Base-by-base conservation (phyloP, 1,140 invertebrate genomes). In the Mya arenaria region DNA sequence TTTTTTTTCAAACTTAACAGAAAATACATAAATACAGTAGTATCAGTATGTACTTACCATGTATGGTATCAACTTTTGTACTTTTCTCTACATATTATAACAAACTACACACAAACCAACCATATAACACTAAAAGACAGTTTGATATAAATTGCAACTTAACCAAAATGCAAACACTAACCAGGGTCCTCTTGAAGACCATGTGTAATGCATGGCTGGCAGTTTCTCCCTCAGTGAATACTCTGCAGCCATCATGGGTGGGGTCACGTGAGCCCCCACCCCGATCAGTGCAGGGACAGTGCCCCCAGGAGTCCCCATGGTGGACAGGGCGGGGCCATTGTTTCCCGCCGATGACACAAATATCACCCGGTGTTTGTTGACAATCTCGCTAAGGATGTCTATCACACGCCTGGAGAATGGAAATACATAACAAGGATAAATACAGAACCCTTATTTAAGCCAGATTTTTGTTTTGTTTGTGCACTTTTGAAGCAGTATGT, bases 241-340 rank as follows among this genome's bases (percentile, higher is more conserved):
- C 91, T 98, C 97, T 8, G 98, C 97, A 68, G 95, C 93, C 97
- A 99, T 99, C 98, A 99, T 99, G 84, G 98, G 97, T 6, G 98
- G 97, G 0, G 98, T 98, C 55, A 99, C 97, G 93, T 98, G 99
- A 55, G 98, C 98, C 56, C 98, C 98, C 52, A 99, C 97, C 48
- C 97, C 96, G 85, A 99, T 97, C 58, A 98, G 94, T 71, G 95
- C 95, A 68, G 95, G 95, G 62, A 96, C 95, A 62, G 98, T 97
- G 91, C 97, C 97, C 3, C 98, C 98, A 17, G 98, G 98, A 4
- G 97, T 96, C 15, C 97, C 97, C 77, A 99, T 96, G 1, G 98
- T 99, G 86, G 96, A 96, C 2, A 99, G 94, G 58, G 97, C 97
- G 13, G 98, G 98, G 0, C 99, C 99, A 93, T 97, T 96, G 94